These are phyloP conservation scores for Drosophila paracracens DNA, from an alignment of 2,888 invertebrate species.

Conservation along the genomic window DNA sequence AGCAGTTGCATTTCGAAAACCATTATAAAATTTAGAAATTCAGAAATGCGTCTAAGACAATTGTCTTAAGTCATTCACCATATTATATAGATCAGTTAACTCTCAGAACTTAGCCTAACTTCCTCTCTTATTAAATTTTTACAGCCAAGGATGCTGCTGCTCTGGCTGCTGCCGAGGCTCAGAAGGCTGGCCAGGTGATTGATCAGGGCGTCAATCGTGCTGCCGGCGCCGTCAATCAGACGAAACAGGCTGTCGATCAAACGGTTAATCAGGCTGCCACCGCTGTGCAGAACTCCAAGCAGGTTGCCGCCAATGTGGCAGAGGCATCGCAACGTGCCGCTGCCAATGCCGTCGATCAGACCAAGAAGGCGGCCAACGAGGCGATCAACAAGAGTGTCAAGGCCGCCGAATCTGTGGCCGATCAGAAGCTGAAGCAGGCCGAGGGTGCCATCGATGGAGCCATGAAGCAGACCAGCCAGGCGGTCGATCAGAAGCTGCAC, in stretches of 20 bases:
- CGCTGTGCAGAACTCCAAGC: constrained; percentile 82
- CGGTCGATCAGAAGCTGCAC: constrained; percentile 88
- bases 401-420: constrained; percentile 85
- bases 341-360: constrained; percentile 85
- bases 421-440: constrained; percentile 86
- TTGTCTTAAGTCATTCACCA: neutral
- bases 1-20: neutral
- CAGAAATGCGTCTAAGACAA: neutral
- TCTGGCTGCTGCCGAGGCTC: constrained; percentile 81
- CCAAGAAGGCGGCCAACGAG: constrained; percentile 85
- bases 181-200: constrained; percentile 83
- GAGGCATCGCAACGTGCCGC: constrained; percentile 84
- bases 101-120: no score
- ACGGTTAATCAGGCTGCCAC: constrained; percentile 77
- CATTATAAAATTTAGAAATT: neutral
- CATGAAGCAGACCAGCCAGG: constrained; percentile 86
- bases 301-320: constrained; percentile 82
- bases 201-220: constrained; percentile 83
- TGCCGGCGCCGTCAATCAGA: constrained; percentile 76
- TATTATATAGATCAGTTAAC: no score
- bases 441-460: constrained; percentile 86
- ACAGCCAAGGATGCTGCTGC: constrained; percentile 85
- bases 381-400: constrained; percentile 86
- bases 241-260: constrained; percentile 77
- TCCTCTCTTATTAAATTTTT: neutral